A percentile compares a stretch with the other conserved stretches of the same genome.
These are phyloP conservation scores for Amblyraja radiata DNA, from an alignment of 2,797 vertebrate genomes.

Conservation along the genomic window DNA sequence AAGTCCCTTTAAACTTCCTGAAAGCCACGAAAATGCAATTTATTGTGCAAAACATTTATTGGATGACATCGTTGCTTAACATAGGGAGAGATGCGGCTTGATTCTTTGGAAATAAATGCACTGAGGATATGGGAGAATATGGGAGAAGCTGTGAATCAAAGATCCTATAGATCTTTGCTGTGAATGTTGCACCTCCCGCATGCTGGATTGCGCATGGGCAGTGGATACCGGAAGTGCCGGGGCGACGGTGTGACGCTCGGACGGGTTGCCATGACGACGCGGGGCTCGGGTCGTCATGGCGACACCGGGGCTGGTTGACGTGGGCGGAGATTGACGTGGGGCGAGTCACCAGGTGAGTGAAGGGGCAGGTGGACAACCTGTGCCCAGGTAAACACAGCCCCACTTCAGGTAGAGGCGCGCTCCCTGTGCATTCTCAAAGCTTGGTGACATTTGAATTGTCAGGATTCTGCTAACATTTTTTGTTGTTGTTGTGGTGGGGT, in stretches of 20 bases:
- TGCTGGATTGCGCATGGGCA: neutral
- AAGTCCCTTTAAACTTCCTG: no score
- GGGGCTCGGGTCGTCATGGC: neutral
- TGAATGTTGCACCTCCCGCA: neutral
- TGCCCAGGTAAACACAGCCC: neutral
- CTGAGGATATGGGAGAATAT: neutral
- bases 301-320: neutral
- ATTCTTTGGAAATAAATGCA: no score
- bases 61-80: no score
- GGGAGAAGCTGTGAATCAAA: neutral
- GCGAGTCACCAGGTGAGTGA: neutral
- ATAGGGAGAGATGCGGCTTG: no score
- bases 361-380: neutral
- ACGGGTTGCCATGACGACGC: neutral
- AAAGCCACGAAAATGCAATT: no score
- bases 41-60: no score
- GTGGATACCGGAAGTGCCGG: neutral
- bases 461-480: neutral
- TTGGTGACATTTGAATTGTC: neutral
- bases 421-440: neutral
- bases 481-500: constrained; percentile 23
- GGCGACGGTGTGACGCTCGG: neutral
- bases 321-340: neutral
- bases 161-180: no score
- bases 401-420: no score